A percentile compares a stretch with the other conserved stretches of the same genome.
Conservation (phyloP, 2,113 vertebrate species). For the Ammodramus savannarum region DNA sequence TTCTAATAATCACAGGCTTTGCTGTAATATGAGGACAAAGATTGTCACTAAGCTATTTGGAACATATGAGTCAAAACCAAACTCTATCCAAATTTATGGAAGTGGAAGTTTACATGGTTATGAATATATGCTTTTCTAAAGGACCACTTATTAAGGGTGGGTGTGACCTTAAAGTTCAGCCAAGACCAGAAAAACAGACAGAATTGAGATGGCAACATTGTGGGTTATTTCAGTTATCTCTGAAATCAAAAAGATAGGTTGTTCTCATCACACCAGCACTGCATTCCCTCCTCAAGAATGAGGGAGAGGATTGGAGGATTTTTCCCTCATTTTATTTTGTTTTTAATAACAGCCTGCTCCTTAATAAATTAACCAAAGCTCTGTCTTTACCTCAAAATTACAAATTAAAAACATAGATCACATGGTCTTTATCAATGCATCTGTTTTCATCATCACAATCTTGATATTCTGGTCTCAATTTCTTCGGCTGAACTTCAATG, state of each 20-base stretch:
- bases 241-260: neutral
- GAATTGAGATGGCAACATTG: neutral
- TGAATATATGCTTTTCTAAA: neutral
- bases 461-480: neutral
- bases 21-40: neutral
- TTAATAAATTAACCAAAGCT: neutral
- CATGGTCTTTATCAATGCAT: neutral
- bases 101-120: neutral
- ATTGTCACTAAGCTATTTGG: neutral
- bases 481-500: neutral
- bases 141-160: neutral
- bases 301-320: neutral
- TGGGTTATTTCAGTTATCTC: neutral
- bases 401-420: neutral
- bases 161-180: neutral
- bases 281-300: rapidly evolving
- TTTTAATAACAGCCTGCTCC: neutral
- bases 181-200: neutral
- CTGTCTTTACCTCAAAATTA: neutral
- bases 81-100: neutral
- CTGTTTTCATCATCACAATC: rapidly evolving
- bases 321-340: neutral
- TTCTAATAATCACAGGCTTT: neutral
- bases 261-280: neutral
- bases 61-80: neutral